phyloP scores from a whole-genome alignment of 2,888 invertebrate species.

The Cremastinae sp. region DNA sequence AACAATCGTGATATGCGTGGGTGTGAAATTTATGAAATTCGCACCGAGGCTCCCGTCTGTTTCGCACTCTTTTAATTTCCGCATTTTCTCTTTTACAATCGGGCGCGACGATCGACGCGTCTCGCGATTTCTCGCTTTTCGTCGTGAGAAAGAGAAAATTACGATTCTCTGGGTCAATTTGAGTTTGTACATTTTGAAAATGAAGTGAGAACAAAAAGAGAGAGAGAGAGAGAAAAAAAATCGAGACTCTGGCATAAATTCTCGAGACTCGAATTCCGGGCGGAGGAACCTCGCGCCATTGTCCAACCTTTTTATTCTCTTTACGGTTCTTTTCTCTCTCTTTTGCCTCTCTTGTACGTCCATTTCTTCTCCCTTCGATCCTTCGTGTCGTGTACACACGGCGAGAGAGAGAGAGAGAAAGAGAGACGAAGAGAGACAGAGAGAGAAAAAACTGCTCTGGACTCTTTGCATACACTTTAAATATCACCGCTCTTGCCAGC shows the following conservation, averaged over 20 bases:
- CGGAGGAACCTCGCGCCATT: slow-evolving; percentile 77
- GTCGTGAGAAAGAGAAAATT: slow-evolving; percentile 48
- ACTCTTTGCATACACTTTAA: slow-evolving; percentile 78
- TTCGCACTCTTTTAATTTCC: background rate
- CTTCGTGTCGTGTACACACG: slow-evolving; percentile 11
- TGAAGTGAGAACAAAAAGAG: slow-evolving; percentile 46
- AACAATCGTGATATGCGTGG: slow-evolving; percentile 45
- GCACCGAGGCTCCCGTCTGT: slow-evolving; percentile 19
- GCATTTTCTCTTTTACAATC: slow-evolving; percentile 13
- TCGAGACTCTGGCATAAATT: slow-evolving; percentile 76
- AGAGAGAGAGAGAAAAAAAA: slow-evolving; percentile 59
- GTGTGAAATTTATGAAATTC: slow-evolving; percentile 51
- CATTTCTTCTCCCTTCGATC: slow-evolving; percentile 45
- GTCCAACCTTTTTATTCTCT: slow-evolving; percentile 74
- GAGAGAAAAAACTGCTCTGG: slow-evolving; percentile 64
- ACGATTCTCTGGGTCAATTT: slow-evolving; percentile 22
- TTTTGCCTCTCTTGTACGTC: slow-evolving; percentile 35
- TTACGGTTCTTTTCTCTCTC: slow-evolving; percentile 42
- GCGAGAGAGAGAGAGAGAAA: slow-evolving; percentile 16
- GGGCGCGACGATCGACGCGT: slow-evolving; percentile 33
- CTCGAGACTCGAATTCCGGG: slow-evolving; percentile 78
- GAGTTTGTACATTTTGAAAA: slow-evolving; percentile 8
- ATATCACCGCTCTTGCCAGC: slow-evolving; percentile 70
- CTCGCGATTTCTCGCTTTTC: slow-evolving; percentile 43
- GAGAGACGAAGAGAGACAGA: slow-evolving; percentile 47